Evolutionary conservation across 2,113 vertebrate genomes (phyloP).

Genomic region (Sula dactylatra): DNA sequence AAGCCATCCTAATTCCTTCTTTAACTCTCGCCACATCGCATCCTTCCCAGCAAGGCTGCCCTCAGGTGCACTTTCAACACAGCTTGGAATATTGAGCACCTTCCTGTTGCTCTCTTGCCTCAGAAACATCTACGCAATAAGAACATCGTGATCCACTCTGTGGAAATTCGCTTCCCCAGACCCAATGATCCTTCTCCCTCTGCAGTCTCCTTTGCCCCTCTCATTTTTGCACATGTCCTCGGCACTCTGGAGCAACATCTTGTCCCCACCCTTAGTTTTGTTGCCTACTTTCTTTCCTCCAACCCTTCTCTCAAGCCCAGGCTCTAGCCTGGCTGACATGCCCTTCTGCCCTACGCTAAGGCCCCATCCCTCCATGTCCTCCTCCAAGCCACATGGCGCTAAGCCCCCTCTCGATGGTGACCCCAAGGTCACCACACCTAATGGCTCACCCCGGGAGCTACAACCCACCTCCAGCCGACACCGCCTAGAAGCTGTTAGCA

Average conservation of each 20-base stretch:
- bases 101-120: too few species aligned
- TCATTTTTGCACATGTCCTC: background rate
- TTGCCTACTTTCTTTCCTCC: background rate
- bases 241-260: background rate
- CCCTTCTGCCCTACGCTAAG: accelerated
- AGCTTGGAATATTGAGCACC: background rate
- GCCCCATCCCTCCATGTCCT: background rate
- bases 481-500: background rate
- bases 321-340: background rate
- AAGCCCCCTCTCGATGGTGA: background rate
- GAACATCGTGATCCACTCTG: accelerated
- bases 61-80: background rate
- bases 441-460: background rate
- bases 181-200: background rate
- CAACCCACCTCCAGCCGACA: background rate
- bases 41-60: background rate
- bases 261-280: background rate
- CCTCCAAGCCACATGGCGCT: accelerated
- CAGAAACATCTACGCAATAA: background rate
- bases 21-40: accelerated
- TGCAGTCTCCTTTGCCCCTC: background rate
- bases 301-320: background rate
- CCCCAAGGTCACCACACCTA: background rate
- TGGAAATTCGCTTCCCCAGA: background rate
- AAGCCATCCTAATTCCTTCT: background rate